Conservation (phyloP, 92 coral and sea anemone species). For the Palythoa caribaeorum region DNA sequence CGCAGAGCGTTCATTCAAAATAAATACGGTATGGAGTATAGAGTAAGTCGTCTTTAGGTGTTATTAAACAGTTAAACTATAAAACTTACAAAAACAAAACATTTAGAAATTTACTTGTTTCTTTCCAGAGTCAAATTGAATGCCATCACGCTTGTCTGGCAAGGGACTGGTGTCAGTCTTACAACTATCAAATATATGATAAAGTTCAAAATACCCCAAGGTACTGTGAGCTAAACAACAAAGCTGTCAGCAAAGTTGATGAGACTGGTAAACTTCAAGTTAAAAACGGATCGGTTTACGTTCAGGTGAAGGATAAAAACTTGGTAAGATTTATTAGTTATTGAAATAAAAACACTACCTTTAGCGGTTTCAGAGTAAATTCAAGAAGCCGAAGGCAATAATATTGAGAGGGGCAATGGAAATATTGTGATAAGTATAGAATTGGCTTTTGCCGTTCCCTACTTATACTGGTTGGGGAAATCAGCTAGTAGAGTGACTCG, state of each 20-base stretch:
- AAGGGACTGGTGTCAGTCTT: conserved; percentile 17
- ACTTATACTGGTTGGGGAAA: too few relatives aligned
- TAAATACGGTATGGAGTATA: too few relatives aligned
- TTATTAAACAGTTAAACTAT: too few relatives aligned
- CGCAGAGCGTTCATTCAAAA: too few relatives aligned
- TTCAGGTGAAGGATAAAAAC: not conserved
- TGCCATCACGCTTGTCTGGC: conserved; percentile 31
- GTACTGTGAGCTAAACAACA: conserved; percentile 19
- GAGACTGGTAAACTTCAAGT: not conserved
- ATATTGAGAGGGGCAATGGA: too few relatives aligned
- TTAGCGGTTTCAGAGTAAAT: too few relatives aligned
- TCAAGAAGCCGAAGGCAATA: too few relatives aligned
- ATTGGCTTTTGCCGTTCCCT: too few relatives aligned
- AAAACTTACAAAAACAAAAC: too few relatives aligned
- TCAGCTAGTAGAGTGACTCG: too few relatives aligned
- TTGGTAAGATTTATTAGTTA: not conserved
- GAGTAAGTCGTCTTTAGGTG: too few relatives aligned
- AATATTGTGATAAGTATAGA: too few relatives aligned
- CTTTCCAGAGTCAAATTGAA: conserved; percentile 12
- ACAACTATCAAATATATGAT: not conserved
- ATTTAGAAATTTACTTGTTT: not conserved
- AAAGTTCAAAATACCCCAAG: not conserved
- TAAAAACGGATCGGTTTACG: conserved; percentile 17
- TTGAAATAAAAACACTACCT: not conserved
- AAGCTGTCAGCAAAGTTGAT: not conserved